phyloP scores from a whole-genome alignment of 2,888 invertebrate species.

The Pristionchus exspectatus region DNA sequence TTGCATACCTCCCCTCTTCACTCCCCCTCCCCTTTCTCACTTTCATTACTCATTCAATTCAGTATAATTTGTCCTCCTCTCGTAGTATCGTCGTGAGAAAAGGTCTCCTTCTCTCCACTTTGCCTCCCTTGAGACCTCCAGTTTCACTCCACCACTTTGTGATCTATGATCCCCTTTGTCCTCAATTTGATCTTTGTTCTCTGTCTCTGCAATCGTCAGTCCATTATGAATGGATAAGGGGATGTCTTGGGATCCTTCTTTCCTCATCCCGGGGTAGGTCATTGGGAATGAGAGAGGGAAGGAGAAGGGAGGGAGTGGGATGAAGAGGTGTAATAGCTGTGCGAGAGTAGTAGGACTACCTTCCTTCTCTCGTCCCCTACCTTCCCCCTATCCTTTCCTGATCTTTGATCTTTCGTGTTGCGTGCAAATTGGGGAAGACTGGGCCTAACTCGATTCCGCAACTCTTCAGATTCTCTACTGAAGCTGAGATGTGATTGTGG shows the following conservation, averaged over 20 bases:
- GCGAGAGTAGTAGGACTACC: conserved; percentile 40
- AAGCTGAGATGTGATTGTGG: neutral
- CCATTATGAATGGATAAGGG: conserved; percentile 38
- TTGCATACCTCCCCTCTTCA: conserved; percentile 35
- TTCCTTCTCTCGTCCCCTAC: neutral
- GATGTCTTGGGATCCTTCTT: neutral
- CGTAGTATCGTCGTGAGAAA: conserved; percentile 10
- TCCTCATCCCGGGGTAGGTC: conserved; percentile 1
- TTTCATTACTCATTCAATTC: conserved; percentile 50
- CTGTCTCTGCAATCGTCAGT: neutral
- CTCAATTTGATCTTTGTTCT: conserved; percentile 23
- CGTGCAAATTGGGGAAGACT: neutral
- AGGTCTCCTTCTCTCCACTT: conserved; percentile 28
- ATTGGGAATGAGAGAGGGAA: neutral
- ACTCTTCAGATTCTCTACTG: neutral
- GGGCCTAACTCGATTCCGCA: conserved; percentile 6
- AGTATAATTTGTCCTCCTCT: conserved; percentile 38
- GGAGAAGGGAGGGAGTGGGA: neutral
- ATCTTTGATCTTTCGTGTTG: neutral
- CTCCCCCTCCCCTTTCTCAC: neutral
- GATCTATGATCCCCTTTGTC: conserved; percentile 12
- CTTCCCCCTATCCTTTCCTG: neutral
- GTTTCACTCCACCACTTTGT: neutral
- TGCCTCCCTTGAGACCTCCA: conserved; percentile 8
- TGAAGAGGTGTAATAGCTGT: conserved; percentile 42